Evolutionary conservation across 2,888 invertebrate genomes (phyloP), one percentile per base, ranked within the genome.

Genomic region (Tenodera sinensis): DNA sequence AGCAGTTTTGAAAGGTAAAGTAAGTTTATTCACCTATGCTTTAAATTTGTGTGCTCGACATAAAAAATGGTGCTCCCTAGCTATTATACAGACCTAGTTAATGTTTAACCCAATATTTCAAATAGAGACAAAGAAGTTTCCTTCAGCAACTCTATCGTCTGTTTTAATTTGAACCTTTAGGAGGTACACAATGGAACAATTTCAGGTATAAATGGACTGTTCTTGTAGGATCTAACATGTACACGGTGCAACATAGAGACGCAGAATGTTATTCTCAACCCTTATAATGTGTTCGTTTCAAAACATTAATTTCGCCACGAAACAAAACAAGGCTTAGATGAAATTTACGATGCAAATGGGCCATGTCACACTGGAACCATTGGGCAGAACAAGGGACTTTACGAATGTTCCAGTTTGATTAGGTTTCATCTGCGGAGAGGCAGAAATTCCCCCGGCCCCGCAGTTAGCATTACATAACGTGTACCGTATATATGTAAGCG

Each of bases 281-380:
- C 54, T 71, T 71, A 71, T 71, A 71, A 71, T 71, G 54, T 6
- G 54, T 71, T 25, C 54, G 54, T 71, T 71, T 71, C 54, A 71
- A 20, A 71, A 71, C 54, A 71, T 71, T 71, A 71, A 71, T 71
- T 71, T 71, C 54, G 54, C 54, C 54, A 20, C 54, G 54, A 71
- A 71, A 71, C 54, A 71, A 71, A 71, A 71, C 54, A 71, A 71
- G 54, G 54, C 54, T 71, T 71, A 71, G 54, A 42, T 42, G 7
- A 83, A 87, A 83, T 83, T 87, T 83, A 83, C 42, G 83, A 83
- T n/a, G 30, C n/a, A 25, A 71, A 71, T 71, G 54, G 87, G 34
- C 20, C 82, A 83, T 87, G 42, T 83, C 87, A 87, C 87, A 83
- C 42, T 82, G 83, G 87, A 87, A 87, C 87, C 83, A 87, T 87